Conservation (phyloP, 1,140 invertebrate genomes). For the Danaus melanippus region DNA sequence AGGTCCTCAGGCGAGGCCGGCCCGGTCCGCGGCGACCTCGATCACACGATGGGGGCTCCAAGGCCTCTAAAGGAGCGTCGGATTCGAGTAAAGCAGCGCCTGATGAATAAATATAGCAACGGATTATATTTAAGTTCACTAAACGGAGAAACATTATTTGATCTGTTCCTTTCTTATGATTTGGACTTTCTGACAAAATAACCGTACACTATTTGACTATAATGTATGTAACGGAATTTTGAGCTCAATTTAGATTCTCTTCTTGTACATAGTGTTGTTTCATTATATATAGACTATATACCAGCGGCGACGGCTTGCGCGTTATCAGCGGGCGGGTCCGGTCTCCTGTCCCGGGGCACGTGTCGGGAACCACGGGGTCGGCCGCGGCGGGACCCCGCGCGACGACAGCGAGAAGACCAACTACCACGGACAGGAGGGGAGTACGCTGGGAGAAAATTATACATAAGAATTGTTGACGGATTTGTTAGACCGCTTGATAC, state of each 20-base stretch:
- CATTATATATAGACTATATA: not conserved
- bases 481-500: too few species aligned
- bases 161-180: too few species aligned
- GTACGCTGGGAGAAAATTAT: slow-evolving; percentile 24
- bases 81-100: slow-evolving; percentile 43
- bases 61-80: slow-evolving; percentile 36
- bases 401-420: not conserved
- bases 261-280: too few species aligned
- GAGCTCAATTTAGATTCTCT: too few species aligned
- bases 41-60: slow-evolving; percentile 17
- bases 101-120: slow-evolving; percentile 5
- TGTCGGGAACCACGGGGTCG: slow-evolving; percentile 78
- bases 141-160: too few species aligned
- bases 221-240: too few species aligned
- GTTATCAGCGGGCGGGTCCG: slow-evolving; percentile 28
- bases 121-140: too few species aligned
- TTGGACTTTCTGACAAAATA: too few species aligned
- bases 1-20: slow-evolving; percentile 79
- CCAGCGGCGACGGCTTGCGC: slow-evolving; percentile 26
- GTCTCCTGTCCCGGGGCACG: slow-evolving; percentile 32
- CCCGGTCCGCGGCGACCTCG: slow-evolving; percentile 79
- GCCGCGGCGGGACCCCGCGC: slow-evolving; percentile 76
- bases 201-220: too few species aligned
- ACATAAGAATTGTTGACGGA: too few species aligned
- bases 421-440: slow-evolving; percentile 70